These are phyloP conservation scores for Harpalus rubripes DNA, from an alignment of 2,888 invertebrate species.

Conservation along the genomic window DNA sequence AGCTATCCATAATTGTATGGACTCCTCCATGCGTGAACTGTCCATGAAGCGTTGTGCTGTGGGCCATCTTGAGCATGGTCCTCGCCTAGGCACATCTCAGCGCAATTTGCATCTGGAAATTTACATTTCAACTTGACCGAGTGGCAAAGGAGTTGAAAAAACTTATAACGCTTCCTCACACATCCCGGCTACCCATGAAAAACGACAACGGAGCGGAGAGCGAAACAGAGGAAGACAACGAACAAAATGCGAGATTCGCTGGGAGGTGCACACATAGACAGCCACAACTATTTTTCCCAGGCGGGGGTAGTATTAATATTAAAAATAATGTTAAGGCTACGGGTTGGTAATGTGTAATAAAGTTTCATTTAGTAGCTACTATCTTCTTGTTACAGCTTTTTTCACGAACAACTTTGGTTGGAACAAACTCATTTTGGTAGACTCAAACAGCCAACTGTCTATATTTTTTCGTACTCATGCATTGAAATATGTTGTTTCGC, in stretches of 20 bases:
- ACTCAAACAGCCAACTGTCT: no score
- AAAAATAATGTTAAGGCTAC: no score
- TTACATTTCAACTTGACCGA: slow-evolving; percentile 56
- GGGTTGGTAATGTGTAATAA: no score
- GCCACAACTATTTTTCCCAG: background rate
- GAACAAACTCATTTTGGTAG: no score
- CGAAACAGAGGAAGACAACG: slow-evolving; percentile 30
- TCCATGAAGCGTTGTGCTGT: background rate
- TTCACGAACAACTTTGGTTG: no score
- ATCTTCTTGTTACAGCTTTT: no score
- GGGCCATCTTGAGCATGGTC: background rate
- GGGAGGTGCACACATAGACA: slow-evolving; percentile 11
- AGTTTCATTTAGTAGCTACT: no score
- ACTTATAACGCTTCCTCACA: slow-evolving; percentile 55
- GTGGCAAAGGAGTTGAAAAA: slow-evolving; percentile 55
- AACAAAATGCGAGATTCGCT: slow-evolving; percentile 13
- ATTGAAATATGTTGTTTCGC: no score
- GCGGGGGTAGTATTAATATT: background rate
- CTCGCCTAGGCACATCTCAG: background rate
- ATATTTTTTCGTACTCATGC: no score
- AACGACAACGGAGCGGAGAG: slow-evolving; percentile 44
- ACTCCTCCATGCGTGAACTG: background rate
- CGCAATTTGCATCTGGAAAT: slow-evolving; percentile 51
- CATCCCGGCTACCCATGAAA: slow-evolving; percentile 37
- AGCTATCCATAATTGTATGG: background rate